These are phyloP conservation scores for Cnemophilus loriae DNA, from an alignment of 2,113 vertebrate genomes.

Conservation along the genomic window DNA sequence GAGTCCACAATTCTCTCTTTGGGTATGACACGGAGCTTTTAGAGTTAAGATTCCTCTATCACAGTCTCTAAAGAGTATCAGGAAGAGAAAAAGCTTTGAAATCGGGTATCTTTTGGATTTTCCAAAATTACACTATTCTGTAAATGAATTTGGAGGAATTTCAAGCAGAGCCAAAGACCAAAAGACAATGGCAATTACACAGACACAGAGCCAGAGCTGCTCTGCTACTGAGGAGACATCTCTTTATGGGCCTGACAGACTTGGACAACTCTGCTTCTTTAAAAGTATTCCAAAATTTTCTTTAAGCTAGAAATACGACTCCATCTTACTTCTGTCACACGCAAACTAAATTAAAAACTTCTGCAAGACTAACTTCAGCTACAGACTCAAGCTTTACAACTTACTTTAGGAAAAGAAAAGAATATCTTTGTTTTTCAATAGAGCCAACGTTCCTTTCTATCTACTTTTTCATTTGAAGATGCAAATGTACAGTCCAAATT, in stretches of 20 bases:
- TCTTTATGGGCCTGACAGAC: background rate
- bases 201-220: background rate
- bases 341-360: background rate
- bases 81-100: background rate
- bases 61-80: background rate
- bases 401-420: background rate
- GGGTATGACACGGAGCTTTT: background rate
- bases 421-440: background rate
- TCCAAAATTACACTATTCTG: background rate
- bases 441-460: background rate
- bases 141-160: background rate
- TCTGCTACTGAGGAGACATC: background rate
- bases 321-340: background rate
- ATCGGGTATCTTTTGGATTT: background rate
- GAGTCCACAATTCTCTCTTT: background rate
- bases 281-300: background rate
- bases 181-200: background rate
- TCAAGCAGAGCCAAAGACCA: background rate
- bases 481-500: background rate
- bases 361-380: background rate
- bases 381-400: background rate
- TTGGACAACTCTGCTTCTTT: background rate
- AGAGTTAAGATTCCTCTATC: background rate
- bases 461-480: background rate
- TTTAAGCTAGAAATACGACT: background rate